Evolutionary conservation across 2,888 invertebrate genomes (phyloP).

Genomic region (Polietes domitor): DNA sequence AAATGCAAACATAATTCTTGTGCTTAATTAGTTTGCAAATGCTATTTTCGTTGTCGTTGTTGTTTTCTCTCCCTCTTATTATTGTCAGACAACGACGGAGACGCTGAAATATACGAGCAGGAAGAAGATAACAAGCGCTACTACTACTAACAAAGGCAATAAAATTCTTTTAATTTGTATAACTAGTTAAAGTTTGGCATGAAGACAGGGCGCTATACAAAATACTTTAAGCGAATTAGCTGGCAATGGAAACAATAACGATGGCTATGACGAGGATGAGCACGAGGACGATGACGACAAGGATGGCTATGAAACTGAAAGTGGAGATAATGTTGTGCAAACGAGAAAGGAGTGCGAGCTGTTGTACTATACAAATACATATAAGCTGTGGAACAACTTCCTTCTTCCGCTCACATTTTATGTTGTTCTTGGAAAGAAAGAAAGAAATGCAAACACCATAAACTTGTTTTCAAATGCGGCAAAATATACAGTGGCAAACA

Average conservation of each 20-base stretch:
- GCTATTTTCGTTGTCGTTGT: not conserved
- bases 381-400: too few species aligned
- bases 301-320: not conserved
- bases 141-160: slow-evolving; percentile 12
- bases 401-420: too few species aligned
- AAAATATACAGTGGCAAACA: not conserved
- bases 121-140: slow-evolving; percentile 15
- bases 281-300: slow-evolving; percentile 12
- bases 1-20: slow-evolving; percentile 37
- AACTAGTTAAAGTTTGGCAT: slow-evolving; percentile 29
- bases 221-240: slow-evolving; percentile 41
- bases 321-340: not conserved
- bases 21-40: slow-evolving; percentile 30
- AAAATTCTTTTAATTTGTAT: slow-evolving; percentile 38
- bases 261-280: not conserved
- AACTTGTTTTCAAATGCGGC: not conserved
- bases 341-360: not conserved
- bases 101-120: not conserved
- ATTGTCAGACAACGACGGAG: not conserved
- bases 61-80: not conserved
- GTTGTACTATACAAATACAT: too few species aligned
- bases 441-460: not conserved
- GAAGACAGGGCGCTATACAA: slow-evolving; percentile 11
- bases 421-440: too few species aligned
- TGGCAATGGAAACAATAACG: slow-evolving; percentile 41